These are phyloP conservation scores for Amphimallon solstitiale DNA, from an alignment of 2,888 invertebrate species.

Conservation along the genomic window DNA sequence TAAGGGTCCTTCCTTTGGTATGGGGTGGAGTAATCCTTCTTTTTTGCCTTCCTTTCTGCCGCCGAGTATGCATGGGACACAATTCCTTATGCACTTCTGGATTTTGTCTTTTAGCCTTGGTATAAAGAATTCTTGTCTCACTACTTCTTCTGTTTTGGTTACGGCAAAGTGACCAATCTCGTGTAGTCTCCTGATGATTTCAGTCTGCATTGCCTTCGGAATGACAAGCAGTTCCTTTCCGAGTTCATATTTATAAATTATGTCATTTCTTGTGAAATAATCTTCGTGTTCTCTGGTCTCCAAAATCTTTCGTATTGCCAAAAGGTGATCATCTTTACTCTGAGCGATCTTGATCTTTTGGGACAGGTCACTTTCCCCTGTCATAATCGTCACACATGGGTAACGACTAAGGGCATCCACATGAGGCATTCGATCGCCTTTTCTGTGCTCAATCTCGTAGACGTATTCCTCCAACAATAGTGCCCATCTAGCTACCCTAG, in stretches of 20 bases:
- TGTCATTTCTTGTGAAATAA: neutral
- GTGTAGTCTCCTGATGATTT: conserved; percentile 54
- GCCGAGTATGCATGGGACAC: too few relatives aligned
- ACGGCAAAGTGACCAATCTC: conserved; percentile 55
- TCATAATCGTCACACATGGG: too few relatives aligned
- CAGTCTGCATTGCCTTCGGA: conserved; percentile 41
- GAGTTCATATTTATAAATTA: conserved; percentile 34
- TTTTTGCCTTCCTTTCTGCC: too few relatives aligned
- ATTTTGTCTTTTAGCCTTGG: conserved; percentile 44
- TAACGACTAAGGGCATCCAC: too few relatives aligned
- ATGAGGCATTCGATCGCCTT: too few relatives aligned
- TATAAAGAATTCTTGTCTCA: conserved; percentile 46
- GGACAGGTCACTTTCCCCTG: too few relatives aligned
- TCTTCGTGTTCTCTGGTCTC: conserved; percentile 1
- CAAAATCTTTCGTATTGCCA: conserved; percentile 32
- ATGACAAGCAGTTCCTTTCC: conserved; percentile 41
- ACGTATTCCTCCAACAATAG: too few relatives aligned
- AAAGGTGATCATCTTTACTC: too few relatives aligned
- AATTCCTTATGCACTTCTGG: conserved; percentile 34
- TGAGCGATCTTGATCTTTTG: too few relatives aligned
- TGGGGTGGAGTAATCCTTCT: conserved; percentile 50
- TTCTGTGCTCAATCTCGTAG: too few relatives aligned
- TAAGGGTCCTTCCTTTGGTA: conserved; percentile 51
- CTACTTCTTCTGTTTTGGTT: conserved; percentile 49
- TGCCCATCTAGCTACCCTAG: neutral